These are phyloP conservation scores for Eupithecia subfuscata DNA, from an alignment of 2,888 invertebrate species.

Conservation along the genomic window DNA sequence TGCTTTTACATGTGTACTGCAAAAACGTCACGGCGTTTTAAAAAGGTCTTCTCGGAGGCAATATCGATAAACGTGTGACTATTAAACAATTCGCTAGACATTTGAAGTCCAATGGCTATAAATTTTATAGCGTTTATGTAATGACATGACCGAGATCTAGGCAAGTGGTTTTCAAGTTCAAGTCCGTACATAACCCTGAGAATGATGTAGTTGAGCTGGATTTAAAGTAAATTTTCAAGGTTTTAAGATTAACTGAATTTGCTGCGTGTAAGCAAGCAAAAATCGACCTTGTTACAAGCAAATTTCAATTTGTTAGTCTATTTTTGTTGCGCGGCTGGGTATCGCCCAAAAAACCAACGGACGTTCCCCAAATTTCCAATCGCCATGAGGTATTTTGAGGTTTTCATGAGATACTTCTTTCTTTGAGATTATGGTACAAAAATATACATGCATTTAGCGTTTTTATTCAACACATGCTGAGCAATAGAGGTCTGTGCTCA, in stretches of 20 bases:
- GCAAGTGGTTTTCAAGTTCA: constrained; percentile 13
- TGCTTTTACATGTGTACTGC: neutral
- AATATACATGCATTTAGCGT: no score
- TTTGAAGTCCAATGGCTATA: constrained; percentile 42
- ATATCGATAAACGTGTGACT: neutral
- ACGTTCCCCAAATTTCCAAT: neutral
- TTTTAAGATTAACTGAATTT: neutral
- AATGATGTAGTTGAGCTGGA: neutral
- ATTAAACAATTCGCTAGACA: constrained; percentile 22
- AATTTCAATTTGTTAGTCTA: neutral
- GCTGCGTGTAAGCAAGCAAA: neutral
- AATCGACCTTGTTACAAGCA: neutral
- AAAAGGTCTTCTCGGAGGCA: neutral
- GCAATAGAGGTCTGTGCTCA: neutral
- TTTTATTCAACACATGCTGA: neutral
- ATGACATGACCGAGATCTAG: constrained; percentile 15
- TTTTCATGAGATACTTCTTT: neutral
- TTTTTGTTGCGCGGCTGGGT: neutral
- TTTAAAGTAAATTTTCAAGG: neutral
- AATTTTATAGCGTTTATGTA: constrained; percentile 30
- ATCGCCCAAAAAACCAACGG: neutral
- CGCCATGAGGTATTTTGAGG: neutral
- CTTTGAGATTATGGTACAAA: neutral
- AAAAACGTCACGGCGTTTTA: neutral
- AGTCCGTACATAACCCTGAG: neutral